Percentiles rank a stretch among this genome's conserved stretches.
phyloP scores from a whole-genome alignment of 1,140 invertebrate species.

The Sipha flava region DNA sequence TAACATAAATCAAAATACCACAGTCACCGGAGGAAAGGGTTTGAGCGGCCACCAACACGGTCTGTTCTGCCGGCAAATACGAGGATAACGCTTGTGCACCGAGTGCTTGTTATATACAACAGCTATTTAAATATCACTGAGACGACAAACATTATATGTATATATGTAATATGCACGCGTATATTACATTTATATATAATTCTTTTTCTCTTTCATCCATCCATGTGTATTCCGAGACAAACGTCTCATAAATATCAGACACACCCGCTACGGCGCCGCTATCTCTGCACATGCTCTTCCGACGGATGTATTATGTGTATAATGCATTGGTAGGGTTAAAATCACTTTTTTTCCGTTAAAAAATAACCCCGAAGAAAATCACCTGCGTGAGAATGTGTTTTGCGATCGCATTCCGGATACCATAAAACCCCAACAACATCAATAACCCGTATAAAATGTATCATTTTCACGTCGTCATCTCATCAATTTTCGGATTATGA shows the following conservation, averaged over 20 bases:
- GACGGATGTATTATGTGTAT: not conserved
- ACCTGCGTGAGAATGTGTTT: not conserved
- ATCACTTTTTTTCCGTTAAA: not conserved
- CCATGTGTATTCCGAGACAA: not conserved
- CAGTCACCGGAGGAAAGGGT: not conserved
- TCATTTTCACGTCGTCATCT: too few relatives aligned
- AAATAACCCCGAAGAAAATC: not conserved
- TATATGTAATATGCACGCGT: not conserved
- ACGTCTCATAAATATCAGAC: not conserved
- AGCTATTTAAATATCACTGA: not conserved
- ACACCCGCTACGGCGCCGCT: not conserved
- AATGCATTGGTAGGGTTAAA: too few relatives aligned
- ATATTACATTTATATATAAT: not conserved
- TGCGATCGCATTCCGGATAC: not conserved
- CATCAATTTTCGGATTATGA: too few relatives aligned
- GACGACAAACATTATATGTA: too few relatives aligned
- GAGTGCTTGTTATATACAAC: not conserved
- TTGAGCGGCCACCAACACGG: not conserved
- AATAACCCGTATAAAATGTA: too few relatives aligned
- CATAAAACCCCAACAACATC: not conserved
- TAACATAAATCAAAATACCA: conserved; percentile 17
- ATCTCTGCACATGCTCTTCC: not conserved
- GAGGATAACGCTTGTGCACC: not conserved
- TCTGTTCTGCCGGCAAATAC: not conserved
- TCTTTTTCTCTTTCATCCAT: not conserved